Evolutionary conservation across 2,888 invertebrate species (phyloP), one percentile per base, ranked within the genome.

Genomic region (Clanis bilineata): DNA sequence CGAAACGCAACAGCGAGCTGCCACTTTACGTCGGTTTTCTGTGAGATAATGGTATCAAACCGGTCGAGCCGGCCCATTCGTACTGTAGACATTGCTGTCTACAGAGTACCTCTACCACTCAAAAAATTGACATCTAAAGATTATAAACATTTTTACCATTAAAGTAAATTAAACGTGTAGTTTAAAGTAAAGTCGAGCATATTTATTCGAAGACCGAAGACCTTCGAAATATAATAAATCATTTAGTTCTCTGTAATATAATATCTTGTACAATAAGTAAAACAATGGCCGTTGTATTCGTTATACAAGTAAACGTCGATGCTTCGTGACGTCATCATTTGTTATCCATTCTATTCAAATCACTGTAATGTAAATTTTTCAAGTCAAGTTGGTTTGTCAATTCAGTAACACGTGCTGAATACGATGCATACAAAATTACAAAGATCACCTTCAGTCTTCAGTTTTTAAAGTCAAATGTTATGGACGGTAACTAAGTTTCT

Each of bases 321-420:
- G 28, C 43, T 28, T 57, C 25, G 12, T 47, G 36, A 38, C 58
- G 38, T 51, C 38, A 58, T 10, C 15, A 36, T 45, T 38, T 57
- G 57, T 57, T 45, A 23, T 58, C 43, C 23, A 58, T 58, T 51
- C 38, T 41, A 47, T 58, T 25, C 47, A 51, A 41, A 58, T 58
- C 9, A 39, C 25, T 22, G 25, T 51, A 58, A 58, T 51, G 58
- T 58, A 51, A 58, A 51, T 58, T 58, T n/a, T 58, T 51, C 58
- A 58, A 32, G 28, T 32, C 28, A 32, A 32, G 51, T 51, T 51
- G 15, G 51, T 32, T 45, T 22, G 21, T n/a, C 25, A 36, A 36
- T 45, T 45, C 36, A 45, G 57, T 36, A 57, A 32, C 22, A 57
- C 32, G 32, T 44, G 12, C 21, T 45, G 36, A 45, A 57, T 36